Base-by-base conservation (phyloP, 2,113 vertebrate species). In the Speoplatyrhinus poulsoni region DNA sequence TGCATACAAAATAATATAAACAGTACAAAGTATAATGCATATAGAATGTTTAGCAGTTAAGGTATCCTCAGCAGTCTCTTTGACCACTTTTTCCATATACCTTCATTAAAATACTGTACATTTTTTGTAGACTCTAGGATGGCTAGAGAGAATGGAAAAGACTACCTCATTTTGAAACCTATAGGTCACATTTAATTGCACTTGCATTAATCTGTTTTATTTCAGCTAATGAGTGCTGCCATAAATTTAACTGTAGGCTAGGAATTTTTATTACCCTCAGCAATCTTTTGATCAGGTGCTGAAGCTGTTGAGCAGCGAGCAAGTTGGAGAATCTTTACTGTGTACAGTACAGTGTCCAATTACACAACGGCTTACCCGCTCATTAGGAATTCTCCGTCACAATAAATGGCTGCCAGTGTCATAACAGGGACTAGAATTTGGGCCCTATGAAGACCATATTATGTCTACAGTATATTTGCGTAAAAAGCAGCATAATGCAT, bases 261-360 rank as follows among this genome's bases (percentile, higher is more conserved):
- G 91, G 93, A 93, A 93, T 93, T 90, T 93, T 93, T 91, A 93
- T 91, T 85, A 89, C 90, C 82, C 75, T 80, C 74, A 73, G 85
- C 84, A 85, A 87, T 91, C 91, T 92, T 93, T 93, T 93, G 92
- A 93, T 93, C 91, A 92, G 86, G 82, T 91, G 86, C 80, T 90
- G 82, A 86, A 88, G 77, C 75, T 79, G 79, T 87, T 85, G 36
- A 12, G 78, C 81, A 79, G 70, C 4, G 76, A 84, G 82, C 62
- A 73, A 74, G 80, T 67, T 54, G 54, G 85, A 84, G 84, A 57
- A 80, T 87, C 89, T 93, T 93, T 93, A 93, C 85, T 85, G 88
- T 92, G 89, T 92, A 93, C 90, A 91, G 90, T 92, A 93, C 83
- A 89, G 92, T 89, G 82, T 93, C 87, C 76, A 49, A 70, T 93